phyloP scores from a whole-genome alignment of 2,113 vertebrate genomes.

The Lamprologus ornatipinnis region DNA sequence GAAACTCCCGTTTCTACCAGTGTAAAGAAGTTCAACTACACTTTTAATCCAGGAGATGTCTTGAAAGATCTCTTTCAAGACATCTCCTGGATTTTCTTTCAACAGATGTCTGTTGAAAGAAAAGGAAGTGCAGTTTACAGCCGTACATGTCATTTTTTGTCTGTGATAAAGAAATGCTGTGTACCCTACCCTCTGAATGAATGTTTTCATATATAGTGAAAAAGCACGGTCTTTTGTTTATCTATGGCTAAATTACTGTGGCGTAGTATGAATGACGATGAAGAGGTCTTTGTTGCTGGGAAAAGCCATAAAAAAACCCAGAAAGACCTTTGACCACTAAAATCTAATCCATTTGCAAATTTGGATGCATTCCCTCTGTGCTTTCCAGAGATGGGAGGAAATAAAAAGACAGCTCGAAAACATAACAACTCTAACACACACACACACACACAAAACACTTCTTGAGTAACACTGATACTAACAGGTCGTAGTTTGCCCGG shows the following conservation, averaged over 20 bases:
- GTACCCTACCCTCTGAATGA: neutral
- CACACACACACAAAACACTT: neutral
- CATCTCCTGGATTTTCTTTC: neutral
- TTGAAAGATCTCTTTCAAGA: neutral
- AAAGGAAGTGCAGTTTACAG: neutral
- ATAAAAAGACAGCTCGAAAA: neutral
- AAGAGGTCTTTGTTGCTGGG: neutral
- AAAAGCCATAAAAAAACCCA: neutral
- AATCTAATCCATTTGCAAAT: neutral
- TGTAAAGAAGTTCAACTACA: neutral
- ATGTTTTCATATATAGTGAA: neutral
- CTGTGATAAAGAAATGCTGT: neutral
- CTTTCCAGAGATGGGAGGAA: neutral
- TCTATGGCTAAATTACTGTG: neutral
- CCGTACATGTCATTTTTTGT: neutral
- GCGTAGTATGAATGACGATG: neutral
- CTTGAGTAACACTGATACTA: conserved; percentile 40
- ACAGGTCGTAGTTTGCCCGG: conserved; percentile 91
- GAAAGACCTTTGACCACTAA: neutral
- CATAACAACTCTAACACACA: neutral
- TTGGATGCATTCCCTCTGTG: neutral
- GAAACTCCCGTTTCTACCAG: neutral
- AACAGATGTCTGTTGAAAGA: neutral
- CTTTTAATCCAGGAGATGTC: neutral
- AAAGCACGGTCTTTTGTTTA: neutral